These are phyloP conservation scores for Hemiscyllium ocellatum DNA, from an alignment of 2,113 vertebrate genomes.

Conservation along the genomic window DNA sequence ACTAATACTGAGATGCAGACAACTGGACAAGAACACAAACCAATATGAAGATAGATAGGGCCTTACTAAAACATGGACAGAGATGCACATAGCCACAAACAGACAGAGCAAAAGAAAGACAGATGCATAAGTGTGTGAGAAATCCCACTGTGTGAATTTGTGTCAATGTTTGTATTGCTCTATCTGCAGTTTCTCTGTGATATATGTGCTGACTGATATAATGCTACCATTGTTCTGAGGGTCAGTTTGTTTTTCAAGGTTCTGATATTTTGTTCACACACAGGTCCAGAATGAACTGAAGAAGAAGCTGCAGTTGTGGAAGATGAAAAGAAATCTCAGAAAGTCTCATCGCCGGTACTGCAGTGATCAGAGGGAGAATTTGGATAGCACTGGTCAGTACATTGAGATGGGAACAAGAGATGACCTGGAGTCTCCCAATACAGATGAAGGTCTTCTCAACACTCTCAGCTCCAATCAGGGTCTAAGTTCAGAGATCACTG, in stretches of 20 bases:
- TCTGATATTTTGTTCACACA: background rate
- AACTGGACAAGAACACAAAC: background rate
- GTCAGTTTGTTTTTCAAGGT: background rate
- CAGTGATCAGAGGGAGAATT: background rate
- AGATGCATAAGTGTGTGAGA: no score
- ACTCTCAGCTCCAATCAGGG: background rate
- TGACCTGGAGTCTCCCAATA: conserved; percentile 20
- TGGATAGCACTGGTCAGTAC: background rate
- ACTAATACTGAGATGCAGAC: background rate
- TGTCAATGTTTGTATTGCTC: background rate
- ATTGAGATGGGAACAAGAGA: background rate
- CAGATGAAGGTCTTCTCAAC: conserved; percentile 18
- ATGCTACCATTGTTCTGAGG: background rate
- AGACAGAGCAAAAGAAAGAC: background rate
- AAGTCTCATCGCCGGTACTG: background rate
- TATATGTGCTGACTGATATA: background rate
- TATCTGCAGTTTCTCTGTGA: background rate
- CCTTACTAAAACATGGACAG: background rate
- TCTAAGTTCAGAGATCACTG: background rate
- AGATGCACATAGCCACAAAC: background rate
- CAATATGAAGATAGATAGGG: background rate
- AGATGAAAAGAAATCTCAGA: background rate
- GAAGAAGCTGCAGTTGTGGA: conserved; percentile 19
- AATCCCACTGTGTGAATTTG: background rate
- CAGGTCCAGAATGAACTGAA: conserved; percentile 27